Percentiles rank a stretch among this genome's conserved stretches.
Evolutionary conservation across 2,888 invertebrate species (phyloP).

Genomic region (Synergus gifuensis): DNA sequence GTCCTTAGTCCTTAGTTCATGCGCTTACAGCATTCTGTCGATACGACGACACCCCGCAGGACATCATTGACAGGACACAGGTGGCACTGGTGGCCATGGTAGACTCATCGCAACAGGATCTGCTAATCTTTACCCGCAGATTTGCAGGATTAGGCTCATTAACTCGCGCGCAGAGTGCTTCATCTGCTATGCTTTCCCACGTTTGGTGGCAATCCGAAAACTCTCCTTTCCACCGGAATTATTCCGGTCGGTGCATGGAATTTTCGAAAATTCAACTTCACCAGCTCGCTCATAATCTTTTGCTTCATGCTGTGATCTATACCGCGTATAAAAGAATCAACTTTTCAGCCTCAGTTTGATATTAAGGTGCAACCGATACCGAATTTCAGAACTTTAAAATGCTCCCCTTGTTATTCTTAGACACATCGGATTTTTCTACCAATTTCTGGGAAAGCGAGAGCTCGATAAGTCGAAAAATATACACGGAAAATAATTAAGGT

Average conservation of each 20-base stretch:
- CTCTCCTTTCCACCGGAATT: constrained; percentile 14
- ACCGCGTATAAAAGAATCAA: neutral
- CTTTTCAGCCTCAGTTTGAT: neutral
- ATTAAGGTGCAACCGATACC: neutral
- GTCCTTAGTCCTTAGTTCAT: constrained; percentile 14
- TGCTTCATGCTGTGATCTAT: constrained; percentile 25
- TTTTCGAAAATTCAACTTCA: constrained; percentile 29
- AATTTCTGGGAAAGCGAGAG: constrained; percentile 37
- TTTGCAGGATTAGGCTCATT: constrained; percentile 74
- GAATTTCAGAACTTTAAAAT: too few relatives aligned
- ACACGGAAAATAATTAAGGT: constrained; percentile 4
- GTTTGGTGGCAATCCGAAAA: constrained; percentile 43
- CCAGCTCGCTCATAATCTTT: constrained; percentile 13
- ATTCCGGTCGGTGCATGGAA: constrained; percentile 37
- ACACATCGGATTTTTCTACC: neutral
- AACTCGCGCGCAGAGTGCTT: constrained; percentile 64
- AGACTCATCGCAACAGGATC: constrained; percentile 53
- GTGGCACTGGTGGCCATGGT: constrained; percentile 59
- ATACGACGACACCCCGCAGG: constrained; percentile 59
- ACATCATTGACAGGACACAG: constrained; percentile 65
- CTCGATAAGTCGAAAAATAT: constrained; percentile 45
- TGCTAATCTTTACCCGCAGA: constrained; percentile 68
- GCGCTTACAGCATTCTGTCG: constrained; percentile 44
- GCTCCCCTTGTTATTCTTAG: too few relatives aligned
- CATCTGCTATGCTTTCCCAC: constrained; percentile 62